These are phyloP conservation scores for Drosophila parabipectinata DNA, from an alignment of 1,140 invertebrate genomes.

Conservation along the genomic window DNA sequence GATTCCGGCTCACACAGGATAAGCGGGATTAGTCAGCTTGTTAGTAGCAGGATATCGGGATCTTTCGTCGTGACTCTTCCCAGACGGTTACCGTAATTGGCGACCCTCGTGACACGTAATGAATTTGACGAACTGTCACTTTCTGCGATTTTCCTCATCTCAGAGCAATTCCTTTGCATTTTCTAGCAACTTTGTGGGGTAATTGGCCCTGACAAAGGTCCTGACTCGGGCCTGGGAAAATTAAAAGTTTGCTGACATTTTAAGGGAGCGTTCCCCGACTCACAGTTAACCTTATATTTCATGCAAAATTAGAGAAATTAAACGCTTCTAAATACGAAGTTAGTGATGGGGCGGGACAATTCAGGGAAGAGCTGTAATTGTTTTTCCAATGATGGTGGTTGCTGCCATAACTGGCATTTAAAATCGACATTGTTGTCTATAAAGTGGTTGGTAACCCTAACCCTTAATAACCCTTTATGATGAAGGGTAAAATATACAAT, in stretches of 20 bases:
- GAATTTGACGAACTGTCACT: slow-evolving; percentile 71
- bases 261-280: background rate
- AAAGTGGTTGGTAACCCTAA: background rate
- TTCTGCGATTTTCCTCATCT: slow-evolving; percentile 6
- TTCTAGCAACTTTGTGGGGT: slow-evolving; percentile 35
- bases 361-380: background rate
- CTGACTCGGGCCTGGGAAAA: slow-evolving; percentile 47
- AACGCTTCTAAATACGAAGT: background rate
- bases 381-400: background rate
- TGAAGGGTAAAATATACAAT: background rate
- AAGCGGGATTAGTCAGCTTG: slow-evolving; percentile 71
- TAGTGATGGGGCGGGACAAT: background rate
- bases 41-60: slow-evolving; percentile 36
- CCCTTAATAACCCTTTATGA: background rate
- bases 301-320: slow-evolving; percentile 10
- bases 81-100: slow-evolving; percentile 45
- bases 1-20: slow-evolving; percentile 29
- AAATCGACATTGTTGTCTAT: background rate
- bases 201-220: slow-evolving; percentile 79
- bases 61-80: slow-evolving; percentile 3
- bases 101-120: slow-evolving; percentile 37
- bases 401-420: background rate
- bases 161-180: slow-evolving; percentile 25
- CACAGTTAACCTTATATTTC: slow-evolving; percentile 4
- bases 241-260: slow-evolving; percentile 45